phyloP scores from a whole-genome alignment of 1,140 invertebrate species.

The Drosophila trapezifrons region DNA sequence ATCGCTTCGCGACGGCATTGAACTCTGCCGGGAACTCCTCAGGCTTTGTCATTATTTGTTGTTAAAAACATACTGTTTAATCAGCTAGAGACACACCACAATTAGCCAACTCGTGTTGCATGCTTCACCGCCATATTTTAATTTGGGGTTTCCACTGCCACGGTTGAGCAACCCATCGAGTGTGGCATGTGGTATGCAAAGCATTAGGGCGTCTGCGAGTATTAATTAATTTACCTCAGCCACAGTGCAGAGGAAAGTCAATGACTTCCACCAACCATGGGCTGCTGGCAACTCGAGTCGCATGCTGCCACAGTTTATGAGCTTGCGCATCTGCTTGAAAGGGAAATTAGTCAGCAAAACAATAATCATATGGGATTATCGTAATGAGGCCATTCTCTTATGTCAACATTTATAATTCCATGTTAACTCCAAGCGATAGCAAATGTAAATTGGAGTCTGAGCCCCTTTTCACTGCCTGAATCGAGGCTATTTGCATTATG shows the following conservation, averaged over 20 bases:
- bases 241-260: slow-evolving; percentile 21
- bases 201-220: slow-evolving; percentile 47
- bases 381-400: not conserved
- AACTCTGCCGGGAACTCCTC: slow-evolving; percentile 5
- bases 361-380: slow-evolving; percentile 3
- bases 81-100: slow-evolving; percentile 21
- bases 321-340: not conserved
- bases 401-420: slow-evolving; percentile 7
- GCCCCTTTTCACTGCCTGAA: not conserved
- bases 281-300: slow-evolving; percentile 4
- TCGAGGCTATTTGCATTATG: not conserved
- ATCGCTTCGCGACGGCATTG: slow-evolving; percentile 6
- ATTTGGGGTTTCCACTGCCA: slow-evolving; percentile 48
- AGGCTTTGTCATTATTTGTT: slow-evolving; percentile 29
- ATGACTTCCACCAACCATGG: slow-evolving; percentile 23
- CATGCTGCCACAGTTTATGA: slow-evolving; percentile 19
- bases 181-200: slow-evolving; percentile 56
- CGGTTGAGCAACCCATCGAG: slow-evolving; percentile 41
- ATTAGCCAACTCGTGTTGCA: slow-evolving; percentile 53
- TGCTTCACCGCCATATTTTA: slow-evolving; percentile 54
- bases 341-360: slow-evolving; percentile 2
- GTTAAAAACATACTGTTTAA: slow-evolving; percentile 15
- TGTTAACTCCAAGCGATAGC: not conserved
- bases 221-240: slow-evolving; percentile 49
- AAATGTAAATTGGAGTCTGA: not conserved